Evolutionary conservation across 2,888 invertebrate species (phyloP).

Genomic region (Mimachlamys varia): DNA sequence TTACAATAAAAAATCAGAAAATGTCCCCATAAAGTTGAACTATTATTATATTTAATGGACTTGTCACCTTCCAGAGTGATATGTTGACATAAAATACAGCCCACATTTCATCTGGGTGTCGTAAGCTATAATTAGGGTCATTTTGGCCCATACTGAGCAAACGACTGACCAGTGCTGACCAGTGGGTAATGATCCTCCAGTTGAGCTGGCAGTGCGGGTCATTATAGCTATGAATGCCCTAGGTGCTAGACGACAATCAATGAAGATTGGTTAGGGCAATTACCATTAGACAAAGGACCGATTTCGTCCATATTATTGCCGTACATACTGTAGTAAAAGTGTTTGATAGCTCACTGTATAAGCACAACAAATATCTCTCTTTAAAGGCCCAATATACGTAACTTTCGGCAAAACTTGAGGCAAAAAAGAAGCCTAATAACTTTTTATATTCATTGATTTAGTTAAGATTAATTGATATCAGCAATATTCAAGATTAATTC

Average conservation of each 20-base stretch:
- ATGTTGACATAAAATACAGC: background rate
- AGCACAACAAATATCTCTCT: no score
- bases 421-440: no score
- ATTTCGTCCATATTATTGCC: background rate
- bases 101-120: conserved; percentile 7
- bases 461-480: no score
- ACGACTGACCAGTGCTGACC: background rate
- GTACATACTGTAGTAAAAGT: background rate
- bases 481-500: no score
- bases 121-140: background rate
- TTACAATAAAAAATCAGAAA: background rate
- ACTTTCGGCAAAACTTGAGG: no score
- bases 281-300: background rate
- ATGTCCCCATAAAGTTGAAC: background rate
- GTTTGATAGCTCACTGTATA: no score
- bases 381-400: no score
- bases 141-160: background rate
- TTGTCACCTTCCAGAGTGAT: background rate
- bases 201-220: background rate
- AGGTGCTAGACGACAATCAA: background rate
- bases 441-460: no score
- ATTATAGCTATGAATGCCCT: background rate
- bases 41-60: conserved; percentile 1
- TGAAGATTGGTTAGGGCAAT: background rate
- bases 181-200: background rate